Base-by-base conservation (phyloP, 2,113 vertebrate genomes). In the Myotis lucifugus region DNA sequence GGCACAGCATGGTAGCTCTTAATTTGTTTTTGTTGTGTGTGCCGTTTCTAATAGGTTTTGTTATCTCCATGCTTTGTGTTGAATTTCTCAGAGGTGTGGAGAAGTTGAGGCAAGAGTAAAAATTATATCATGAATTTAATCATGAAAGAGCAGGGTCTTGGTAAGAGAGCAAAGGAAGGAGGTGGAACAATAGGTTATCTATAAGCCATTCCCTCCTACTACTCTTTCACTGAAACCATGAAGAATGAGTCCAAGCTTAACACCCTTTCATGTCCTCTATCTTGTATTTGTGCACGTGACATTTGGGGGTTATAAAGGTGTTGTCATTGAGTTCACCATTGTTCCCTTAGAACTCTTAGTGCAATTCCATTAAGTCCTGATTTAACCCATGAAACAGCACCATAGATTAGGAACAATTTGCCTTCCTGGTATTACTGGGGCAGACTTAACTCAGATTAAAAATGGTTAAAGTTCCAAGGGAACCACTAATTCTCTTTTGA, bases 391-490 rank as follows among this genome's bases (percentile, higher is more conserved):
- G 91, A 96, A 86, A 88, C 14, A 76, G 83, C 27, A 4, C 50
- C 48, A 42, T 21, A 59, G 59, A 67, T 52, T 46, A 59, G 50
- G 66, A 88, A 59, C 32, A 34, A 89, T 88, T 91, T 88, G 50
- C 83, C 79, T 92, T 92, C 34, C 40, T 96, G 46, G 79, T 96
- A 85, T 91, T 85, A 89, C 29, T 95, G 69, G 11, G 59, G 79
- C 74, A 85, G 86, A 85, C 88, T 97, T 96, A 95, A 94, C 95
- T 85, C 64, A 88, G 96, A 92, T 95, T 97, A 85, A 93, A 91
- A 96, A 59, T 18, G 37, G 88, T 95, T 96, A 94, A 96, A 95
- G 89, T 97, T 90, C 83, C 34, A 77, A 90, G 78, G 54, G 64
- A 96, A 93, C 93, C 9, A 34, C 72, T 95, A 87, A 95, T 42